phyloP scores from a whole-genome alignment of 2,888 invertebrate species.

The Rosalia funebris region DNA sequence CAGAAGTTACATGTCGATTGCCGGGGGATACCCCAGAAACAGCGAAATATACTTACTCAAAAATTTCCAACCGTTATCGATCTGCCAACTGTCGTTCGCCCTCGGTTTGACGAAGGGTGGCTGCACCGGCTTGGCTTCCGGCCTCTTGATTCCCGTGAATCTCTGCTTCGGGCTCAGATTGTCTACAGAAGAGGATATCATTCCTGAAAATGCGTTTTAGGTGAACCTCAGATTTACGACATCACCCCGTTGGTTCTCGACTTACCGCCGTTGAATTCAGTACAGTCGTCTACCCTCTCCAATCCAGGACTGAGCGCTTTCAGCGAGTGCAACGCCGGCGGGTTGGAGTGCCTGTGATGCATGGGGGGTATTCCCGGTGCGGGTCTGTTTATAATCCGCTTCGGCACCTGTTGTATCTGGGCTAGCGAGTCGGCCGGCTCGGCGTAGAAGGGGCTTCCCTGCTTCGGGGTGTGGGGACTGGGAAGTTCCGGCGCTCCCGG shows the following conservation, averaged over 20 bases:
- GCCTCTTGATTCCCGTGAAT: conserved; percentile 61
- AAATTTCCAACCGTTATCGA: conserved; percentile 92
- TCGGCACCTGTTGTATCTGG: conserved; percentile 60
- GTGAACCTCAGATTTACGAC: too few species aligned
- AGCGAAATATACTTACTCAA: conserved; percentile 72
- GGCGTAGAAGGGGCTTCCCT: conserved; percentile 88
- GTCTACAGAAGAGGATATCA: conserved; percentile 75
- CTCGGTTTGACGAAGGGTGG: conserved; percentile 72
- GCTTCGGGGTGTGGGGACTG: conserved; percentile 65
- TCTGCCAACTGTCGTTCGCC: conserved; percentile 76
- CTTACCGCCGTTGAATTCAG: conserved; percentile 54
- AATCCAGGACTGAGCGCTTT: conserved; percentile 56
- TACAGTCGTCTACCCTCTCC: conserved; percentile 64
- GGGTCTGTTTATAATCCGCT: conserved; percentile 50
- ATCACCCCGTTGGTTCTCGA: not conserved
- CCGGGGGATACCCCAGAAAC: too few species aligned
- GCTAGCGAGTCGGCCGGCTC: conserved; percentile 88
- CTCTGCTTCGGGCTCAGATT: conserved; percentile 68
- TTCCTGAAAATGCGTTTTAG: conserved; percentile 49
- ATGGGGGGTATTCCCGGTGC: conserved; percentile 49
- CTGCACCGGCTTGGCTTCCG: conserved; percentile 77
- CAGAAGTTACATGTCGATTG: not conserved
- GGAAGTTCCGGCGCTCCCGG: conserved; percentile 33
- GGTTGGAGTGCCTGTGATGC: conserved; percentile 66
- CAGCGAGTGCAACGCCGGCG: conserved; percentile 60